Percentiles rank a stretch among this genome's conserved stretches.
Conservation (phyloP, 2,797 vertebrate species). For the Clarias platycephalus region DNA sequence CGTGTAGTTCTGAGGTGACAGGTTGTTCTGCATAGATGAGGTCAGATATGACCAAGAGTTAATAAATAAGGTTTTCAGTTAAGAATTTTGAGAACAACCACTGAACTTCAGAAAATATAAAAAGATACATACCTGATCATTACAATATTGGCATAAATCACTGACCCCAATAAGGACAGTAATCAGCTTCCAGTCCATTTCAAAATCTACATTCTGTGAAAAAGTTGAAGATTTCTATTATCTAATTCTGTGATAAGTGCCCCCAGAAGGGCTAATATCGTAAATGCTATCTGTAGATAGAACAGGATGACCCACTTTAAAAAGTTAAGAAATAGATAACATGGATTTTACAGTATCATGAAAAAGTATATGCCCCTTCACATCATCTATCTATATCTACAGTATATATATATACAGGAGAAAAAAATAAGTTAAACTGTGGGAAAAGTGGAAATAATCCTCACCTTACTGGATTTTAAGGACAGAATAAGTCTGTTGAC, state of each 20-base stretch:
- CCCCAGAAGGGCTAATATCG: neutral
- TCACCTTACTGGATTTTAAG: constrained; percentile 79
- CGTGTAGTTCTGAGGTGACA: constrained; percentile 77
- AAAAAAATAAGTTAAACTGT: neutral
- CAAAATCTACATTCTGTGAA: constrained; percentile 79
- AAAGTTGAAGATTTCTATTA: neutral
- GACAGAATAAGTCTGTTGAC: constrained; percentile 72
- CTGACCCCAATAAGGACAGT: constrained; percentile 83
- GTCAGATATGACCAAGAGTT: neutral
- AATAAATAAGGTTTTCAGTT: neutral
- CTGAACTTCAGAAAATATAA: neutral
- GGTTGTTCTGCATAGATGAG: constrained; percentile 68
- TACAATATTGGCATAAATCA: constrained; percentile 86
- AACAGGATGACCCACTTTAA: neutral
- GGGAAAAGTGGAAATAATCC: constrained; percentile 37
- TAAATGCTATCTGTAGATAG: neutral
- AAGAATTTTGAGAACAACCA: neutral
- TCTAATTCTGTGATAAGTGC: neutral
- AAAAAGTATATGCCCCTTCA: no score
- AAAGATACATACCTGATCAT: constrained; percentile 74
- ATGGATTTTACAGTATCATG: neutral
- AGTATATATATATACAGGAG: no score
- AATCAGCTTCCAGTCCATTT: constrained; percentile 90
- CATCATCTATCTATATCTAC: no score
- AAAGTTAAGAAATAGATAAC: neutral